Percentiles rank a stretch among this genome's conserved stretches.
phyloP scores from a whole-genome alignment of 2,113 vertebrate genomes.

The Pithys albifrons region DNA sequence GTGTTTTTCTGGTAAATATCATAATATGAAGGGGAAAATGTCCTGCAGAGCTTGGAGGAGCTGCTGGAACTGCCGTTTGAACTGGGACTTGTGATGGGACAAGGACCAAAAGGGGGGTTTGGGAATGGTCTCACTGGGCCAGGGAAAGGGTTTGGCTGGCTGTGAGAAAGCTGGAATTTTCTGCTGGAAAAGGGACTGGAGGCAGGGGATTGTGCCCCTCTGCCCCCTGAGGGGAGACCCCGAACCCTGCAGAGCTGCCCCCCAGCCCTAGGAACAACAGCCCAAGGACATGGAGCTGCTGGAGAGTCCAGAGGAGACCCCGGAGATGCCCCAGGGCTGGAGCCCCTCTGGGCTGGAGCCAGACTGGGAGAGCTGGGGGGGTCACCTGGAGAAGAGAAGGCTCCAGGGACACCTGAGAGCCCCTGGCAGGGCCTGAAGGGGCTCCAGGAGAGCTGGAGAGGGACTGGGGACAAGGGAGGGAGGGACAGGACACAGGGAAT shows the following conservation, averaged over 20 bases:
- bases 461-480: too few species aligned
- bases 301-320: too few species aligned
- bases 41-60: neutral
- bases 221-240: too few species aligned
- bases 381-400: too few species aligned
- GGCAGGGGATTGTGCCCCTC: neutral
- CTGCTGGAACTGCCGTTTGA: neutral
- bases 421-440: too few species aligned
- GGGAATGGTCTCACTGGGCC: accelerated
- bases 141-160: neutral
- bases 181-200: neutral
- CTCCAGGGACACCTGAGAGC: too few species aligned
- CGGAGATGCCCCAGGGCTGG: too few species aligned
- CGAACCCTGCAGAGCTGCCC: neutral
- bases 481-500: too few species aligned
- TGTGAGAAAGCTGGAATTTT: neutral
- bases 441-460: too few species aligned
- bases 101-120: neutral
- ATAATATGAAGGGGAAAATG: accelerated
- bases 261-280: neutral
- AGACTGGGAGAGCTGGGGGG: too few species aligned
- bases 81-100: neutral
- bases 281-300: too few species aligned
- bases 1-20: neutral
- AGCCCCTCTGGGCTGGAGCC: too few species aligned